phyloP scores from a whole-genome alignment of 2,113 vertebrate genomes.

The Gadus macrocephalus region DNA sequence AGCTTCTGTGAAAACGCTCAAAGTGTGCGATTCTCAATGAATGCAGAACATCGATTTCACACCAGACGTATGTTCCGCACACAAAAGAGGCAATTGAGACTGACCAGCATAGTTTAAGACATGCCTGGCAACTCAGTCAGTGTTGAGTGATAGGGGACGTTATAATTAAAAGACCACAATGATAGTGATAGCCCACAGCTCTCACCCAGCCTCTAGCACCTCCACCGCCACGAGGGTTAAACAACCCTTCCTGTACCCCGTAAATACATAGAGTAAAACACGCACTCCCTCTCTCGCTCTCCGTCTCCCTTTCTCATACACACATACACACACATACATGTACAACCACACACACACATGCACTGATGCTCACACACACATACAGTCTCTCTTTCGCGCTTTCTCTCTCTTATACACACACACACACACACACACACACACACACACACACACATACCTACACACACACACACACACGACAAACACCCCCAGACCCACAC shows the following conservation, averaged over 20 bases:
- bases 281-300: neutral
- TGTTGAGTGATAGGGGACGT: slow-evolving; percentile 32
- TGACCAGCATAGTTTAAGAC: neutral
- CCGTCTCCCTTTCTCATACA: neutral
- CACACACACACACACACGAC: slow-evolving; percentile 11
- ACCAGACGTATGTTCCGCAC: no score
- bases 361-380: neutral
- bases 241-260: slow-evolving; percentile 22
- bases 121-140: slow-evolving; percentile 27
- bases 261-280: neutral
- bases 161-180: slow-evolving; percentile 58
- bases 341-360: neutral
- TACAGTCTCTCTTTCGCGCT: no score
- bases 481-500: slow-evolving; percentile 33
- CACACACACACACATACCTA: no score
- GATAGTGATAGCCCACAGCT: slow-evolving; percentile 34
- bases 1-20: neutral
- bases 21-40: neutral
- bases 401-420: no score
- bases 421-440: no score
- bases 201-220: no score
- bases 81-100: no score
- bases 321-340: slow-evolving; percentile 3
- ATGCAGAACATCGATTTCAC: neutral
- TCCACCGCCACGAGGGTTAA: slow-evolving; percentile 4